Base-by-base conservation (phyloP, 2,888 invertebrate genomes). In the Caenorhabditis sp. region DNA sequence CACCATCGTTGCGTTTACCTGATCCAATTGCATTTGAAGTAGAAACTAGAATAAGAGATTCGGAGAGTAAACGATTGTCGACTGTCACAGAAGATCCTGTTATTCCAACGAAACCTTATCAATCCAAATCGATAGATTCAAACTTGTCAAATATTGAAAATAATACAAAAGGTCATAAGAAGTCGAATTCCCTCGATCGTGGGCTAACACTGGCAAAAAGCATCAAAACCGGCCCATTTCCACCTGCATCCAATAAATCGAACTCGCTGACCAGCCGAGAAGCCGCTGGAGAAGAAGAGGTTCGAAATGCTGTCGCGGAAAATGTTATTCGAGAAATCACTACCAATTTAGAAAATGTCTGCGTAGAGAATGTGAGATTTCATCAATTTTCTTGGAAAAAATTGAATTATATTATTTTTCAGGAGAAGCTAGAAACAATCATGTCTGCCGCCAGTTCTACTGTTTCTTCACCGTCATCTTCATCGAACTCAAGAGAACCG, bases 111-210 rank as follows among this genome's bases (percentile, higher is more conserved):
- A n/a, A 59, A 36, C 7, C 4, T 2, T 5, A 25, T 21, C 23
- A 25, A 21, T 36, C 53, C 2, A 36, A 62, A 62, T 60, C 60
- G 17, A 62, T 14, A 31, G 53, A 54, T 21, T 20, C 63, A 25
- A 60, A n/a, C n/a, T n/a, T n/a, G 3, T 60, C 60, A 26, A 43
- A 27, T 1, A 25, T 7, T 61, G 54, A 26, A 38, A 64, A 4
- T 20, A 70, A 67, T 21, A 76, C 10, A 7, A 43, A 81, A 20
- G 85, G 84, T 23, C 86, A 86, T 59, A 76, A 74, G 36, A 86
- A 86, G 63, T 82, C 84, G 21, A 87, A 83, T 49, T 85, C 85
- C 4, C 64, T 86, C 21, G 86, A 86, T 69, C 64, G 86, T 43
- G 86, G 85, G 21, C 57, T 86, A n/a, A 80, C 82, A 3, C 68